A percentile compares a stretch with the other conserved stretches of the same genome.
Evolutionary conservation across 1,140 invertebrate genomes (phyloP).

Genomic region (Mesaphorura yosii): DNA sequence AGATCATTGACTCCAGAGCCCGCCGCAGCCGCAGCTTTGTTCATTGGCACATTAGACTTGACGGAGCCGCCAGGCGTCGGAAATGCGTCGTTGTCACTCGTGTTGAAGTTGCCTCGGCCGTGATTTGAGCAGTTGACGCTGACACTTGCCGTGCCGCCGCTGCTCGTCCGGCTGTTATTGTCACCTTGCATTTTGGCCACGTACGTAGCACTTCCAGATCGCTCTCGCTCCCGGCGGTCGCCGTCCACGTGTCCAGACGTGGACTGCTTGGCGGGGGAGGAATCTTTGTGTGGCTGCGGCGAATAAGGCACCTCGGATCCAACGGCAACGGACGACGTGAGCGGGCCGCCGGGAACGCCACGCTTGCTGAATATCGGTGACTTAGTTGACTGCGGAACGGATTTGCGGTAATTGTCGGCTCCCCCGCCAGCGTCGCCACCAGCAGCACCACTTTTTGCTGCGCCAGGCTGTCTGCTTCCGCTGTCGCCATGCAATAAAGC

Average conservation of each 20-base stretch:
- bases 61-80: constrained; percentile 21
- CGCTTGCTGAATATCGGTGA: constrained; percentile 20
- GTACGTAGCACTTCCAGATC: constrained; percentile 11
- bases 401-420: constrained; percentile 9
- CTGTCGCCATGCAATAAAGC: constrained; percentile 24
- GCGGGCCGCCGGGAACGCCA: constrained; percentile 18
- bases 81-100: constrained; percentile 28
- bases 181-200: constrained; percentile 25
- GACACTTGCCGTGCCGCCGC: constrained; percentile 11
- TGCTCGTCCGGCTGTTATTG: constrained; percentile 27
- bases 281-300: constrained; percentile 6
- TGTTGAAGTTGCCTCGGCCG: constrained; percentile 14
- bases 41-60: constrained; percentile 27
- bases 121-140: neutral
- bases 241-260: constrained; percentile 9
- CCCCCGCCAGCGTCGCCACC: neutral
- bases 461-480: neutral
- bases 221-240: neutral
- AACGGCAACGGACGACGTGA: constrained; percentile 14
- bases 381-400: constrained; percentile 14
- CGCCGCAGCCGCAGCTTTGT: too few relatives aligned
- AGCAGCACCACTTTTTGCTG: neutral
- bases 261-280: constrained; percentile 19
- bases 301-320: constrained; percentile 29
- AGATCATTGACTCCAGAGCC: constrained; percentile 24